Evolutionary conservation across 2,797 vertebrate genomes (phyloP).

Genomic region (Buphagus erythrorhynchus): DNA sequence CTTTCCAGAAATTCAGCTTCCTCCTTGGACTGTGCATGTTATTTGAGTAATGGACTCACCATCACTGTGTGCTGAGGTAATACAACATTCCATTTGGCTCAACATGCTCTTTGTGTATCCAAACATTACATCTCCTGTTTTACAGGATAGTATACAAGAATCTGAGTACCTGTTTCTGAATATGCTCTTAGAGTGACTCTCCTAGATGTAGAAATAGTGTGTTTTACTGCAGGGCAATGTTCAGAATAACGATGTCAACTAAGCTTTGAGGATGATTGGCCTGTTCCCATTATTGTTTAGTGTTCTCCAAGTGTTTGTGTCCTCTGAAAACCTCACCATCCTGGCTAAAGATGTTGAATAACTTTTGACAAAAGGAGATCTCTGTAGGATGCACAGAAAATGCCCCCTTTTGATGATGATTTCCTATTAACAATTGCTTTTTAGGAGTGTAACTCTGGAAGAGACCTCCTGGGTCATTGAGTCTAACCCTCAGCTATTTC

Average conservation of each 20-base stretch:
- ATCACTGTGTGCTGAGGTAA: not conserved
- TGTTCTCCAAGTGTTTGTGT: not conserved
- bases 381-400: slow-evolving; percentile 21
- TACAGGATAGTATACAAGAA: not conserved
- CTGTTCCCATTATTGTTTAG: not conserved
- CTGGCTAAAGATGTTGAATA: slow-evolving; percentile 30
- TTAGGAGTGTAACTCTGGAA: slow-evolving; percentile 8
- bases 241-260: not conserved
- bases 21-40: not conserved
- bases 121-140: not conserved
- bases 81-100: not conserved
- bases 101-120: not conserved
- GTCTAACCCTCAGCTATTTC: slow-evolving; percentile 37
- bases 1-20: slow-evolving; percentile 1
- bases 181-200: not conserved
- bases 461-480: slow-evolving; percentile 58
- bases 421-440: slow-evolving; percentile 50
- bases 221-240: not conserved
- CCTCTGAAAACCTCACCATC: slow-evolving; percentile 3
- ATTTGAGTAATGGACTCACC: not conserved
- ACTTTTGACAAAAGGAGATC: slow-evolving; percentile 24
- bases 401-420: not conserved
- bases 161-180: not conserved
- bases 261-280: not conserved
- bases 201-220: not conserved